These are phyloP conservation scores for Masnerella sp. DNA, from an alignment of 2,888 invertebrate genomes.

Conservation along the genomic window DNA sequence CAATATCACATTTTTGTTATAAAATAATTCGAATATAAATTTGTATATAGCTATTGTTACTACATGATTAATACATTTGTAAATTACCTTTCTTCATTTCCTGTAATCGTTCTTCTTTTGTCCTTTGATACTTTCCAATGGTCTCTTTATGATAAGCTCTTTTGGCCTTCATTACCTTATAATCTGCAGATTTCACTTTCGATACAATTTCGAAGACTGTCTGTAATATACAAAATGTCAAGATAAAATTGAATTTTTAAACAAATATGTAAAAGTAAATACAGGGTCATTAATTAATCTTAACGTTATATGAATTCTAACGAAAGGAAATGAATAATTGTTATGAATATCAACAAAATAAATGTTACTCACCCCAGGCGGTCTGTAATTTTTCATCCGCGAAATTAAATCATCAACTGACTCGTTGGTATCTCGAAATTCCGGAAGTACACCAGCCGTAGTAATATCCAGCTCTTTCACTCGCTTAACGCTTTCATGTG, in stretches of 20 bases:
- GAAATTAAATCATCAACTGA: constrained; percentile 77
- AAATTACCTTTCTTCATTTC: constrained; percentile 61
- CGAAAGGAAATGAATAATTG: too few relatives aligned
- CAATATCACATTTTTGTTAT: too few relatives aligned
- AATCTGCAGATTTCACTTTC: constrained; percentile 87
- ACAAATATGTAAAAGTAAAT: too few relatives aligned
- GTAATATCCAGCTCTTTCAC: constrained; percentile 84
- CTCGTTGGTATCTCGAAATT: constrained; percentile 68
- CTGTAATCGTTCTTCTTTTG: constrained; percentile 73
- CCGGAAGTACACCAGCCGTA: constrained; percentile 83
- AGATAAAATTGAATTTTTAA: too few relatives aligned
- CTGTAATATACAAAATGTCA: too few relatives aligned
- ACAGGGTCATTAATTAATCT: too few relatives aligned
- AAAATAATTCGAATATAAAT: too few relatives aligned
- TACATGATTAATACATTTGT: too few relatives aligned
- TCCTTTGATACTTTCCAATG: constrained; percentile 78
- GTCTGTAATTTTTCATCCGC: constrained; percentile 86
- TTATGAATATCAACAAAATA: too few relatives aligned
- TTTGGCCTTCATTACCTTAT: constrained; percentile 92
- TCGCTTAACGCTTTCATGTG: constrained; percentile 91
- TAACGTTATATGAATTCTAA: too few relatives aligned
- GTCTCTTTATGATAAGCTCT: constrained; percentile 84
- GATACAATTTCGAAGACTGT: constrained; percentile 96
- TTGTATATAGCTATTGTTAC: too few relatives aligned
- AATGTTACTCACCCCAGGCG: constrained; percentile 82